Base-by-base conservation (phyloP, 35 echinoderm and acorn worm genomes). In the Lytechinus pictus region DNA sequence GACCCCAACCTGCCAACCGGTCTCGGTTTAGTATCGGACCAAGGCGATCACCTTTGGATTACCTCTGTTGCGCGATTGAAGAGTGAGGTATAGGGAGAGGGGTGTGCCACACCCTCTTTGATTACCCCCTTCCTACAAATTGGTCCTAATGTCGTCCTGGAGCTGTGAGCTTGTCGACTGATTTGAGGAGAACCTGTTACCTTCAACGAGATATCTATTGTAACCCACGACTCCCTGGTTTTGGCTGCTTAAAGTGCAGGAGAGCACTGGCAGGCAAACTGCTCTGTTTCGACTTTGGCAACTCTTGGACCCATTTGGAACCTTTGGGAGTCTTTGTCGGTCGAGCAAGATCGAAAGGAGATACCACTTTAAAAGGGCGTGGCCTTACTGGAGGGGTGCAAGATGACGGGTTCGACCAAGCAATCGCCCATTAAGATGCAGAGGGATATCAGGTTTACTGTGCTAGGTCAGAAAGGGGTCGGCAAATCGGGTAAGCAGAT, bases 371-470 rank as follows among this genome's bases (percentile, higher is more conserved):
- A 79, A n/a, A 90, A 21, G 27, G 88, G 52, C 13, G 28, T 16
- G 52, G 9, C 52, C 52, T 90, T 14, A n/a, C 4, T 90, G 33
- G 28, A 52, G 88, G 88, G 52, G 52, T 16, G 66, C 6, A 79
- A 24, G 66, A 90, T 90, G 88, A 90, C 88, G 88, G 88, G 88
- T 7, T 90, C 88, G 8, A 90, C 28, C 27, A 90, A 90, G 27
- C 88, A 90, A 54, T 90, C 88, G 12, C 88, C 88, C 1, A 33
- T 90, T 14, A 90, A 90, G 88, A 90, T 90, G 88, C 88, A 90
- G 88, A 44, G 88, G 28, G 88, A 90, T 29, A 90, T 90, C 12
- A 28, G 88, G 21, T 90, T 90, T 21, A 90, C 88, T 13, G 88
- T 90, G 5, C 27, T 90, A 10, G 88, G 88, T 52, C 88, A 90